Percentiles rank a stretch among this genome's conserved stretches.
phyloP scores from a whole-genome alignment of 1,140 invertebrate genomes.

The Camponotus vicinus region DNA sequence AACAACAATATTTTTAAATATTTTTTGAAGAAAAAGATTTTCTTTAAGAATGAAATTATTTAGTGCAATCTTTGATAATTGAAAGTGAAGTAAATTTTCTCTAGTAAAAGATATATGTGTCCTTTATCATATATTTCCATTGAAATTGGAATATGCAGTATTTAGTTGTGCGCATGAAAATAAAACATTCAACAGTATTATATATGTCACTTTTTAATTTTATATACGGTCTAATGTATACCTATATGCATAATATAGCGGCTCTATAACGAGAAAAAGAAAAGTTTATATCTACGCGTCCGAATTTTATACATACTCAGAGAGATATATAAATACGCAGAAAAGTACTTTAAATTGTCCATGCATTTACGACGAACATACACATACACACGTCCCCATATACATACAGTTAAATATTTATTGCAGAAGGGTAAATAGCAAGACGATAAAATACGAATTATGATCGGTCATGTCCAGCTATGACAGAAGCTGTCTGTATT shows the following conservation, averaged over 20 bases:
- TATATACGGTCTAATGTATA: constrained; percentile 13
- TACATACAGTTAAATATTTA: constrained; percentile 34
- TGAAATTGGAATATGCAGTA: not conserved
- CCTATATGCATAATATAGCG: constrained; percentile 24
- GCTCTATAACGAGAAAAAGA: constrained; percentile 8
- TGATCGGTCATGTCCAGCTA: constrained; percentile 80
- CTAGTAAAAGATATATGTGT: not conserved
- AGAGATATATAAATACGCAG: not conserved
- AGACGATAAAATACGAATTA: constrained; percentile 65
- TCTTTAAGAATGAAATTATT: constrained; percentile 24
- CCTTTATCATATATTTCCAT: constrained; percentile 2
- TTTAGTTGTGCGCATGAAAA: not conserved
- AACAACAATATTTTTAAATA: constrained; percentile 2
- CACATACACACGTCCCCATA: not conserved
- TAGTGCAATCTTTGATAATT: not conserved
- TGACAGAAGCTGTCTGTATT: constrained; percentile 83
- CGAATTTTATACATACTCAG: constrained; percentile 35
- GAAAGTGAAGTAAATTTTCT: not conserved
- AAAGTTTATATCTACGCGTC: constrained; percentile 28
- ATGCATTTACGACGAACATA: constrained; percentile 13
- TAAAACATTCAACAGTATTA: constrained; percentile 56
- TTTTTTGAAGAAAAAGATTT: not conserved
- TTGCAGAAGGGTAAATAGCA: constrained; percentile 65
- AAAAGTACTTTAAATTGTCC: constrained; percentile 40
- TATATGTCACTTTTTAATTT: constrained; percentile 42